Base-by-base conservation (phyloP, 2,797 vertebrate genomes). In the Selene dorsalis region DNA sequence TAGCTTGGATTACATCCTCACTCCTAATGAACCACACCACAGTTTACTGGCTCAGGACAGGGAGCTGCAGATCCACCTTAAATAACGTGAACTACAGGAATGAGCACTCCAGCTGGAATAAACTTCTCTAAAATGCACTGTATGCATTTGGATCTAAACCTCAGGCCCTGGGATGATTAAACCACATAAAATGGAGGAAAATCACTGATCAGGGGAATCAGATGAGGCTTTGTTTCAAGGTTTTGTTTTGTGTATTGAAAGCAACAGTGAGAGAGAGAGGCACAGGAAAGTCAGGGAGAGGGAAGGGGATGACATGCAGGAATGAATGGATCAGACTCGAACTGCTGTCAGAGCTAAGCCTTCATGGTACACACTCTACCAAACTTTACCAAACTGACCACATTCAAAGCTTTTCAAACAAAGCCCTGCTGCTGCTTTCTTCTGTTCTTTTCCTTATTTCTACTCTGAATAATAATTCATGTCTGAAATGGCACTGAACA, bases 1-100 rank as follows among this genome's bases (percentile, higher is more conserved):
- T 81, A 69, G 63, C 69, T 82, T 73, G 41, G 58, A 81, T 81
- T 81, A 71, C 41, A 82, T 73, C 73, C 18, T 73, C 52, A 16
- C 35, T 60, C 38, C 30, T 69, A 61, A 68, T 75, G 61, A 78
- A 66, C 61, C 28, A 52, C 67, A 73, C 39, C 55, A 5, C 69
- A 52, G 59, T 78, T 50, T 52, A 59, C 50, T 64, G 72, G 62
- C 43, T 79, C 50, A 65, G 43, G 67, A 43, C 53, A 58, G 20
- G 78, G 22, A 69, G 20, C 32, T 57, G 50, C 50, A 22, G 26
- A 58, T 64, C 62, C 60, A 64, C 38, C 43, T 64, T 47, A 79
- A 75, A 83, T 39, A 59, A 22, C 26, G 47, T 28, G 38, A 78
- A 22, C 64, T 45, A 22, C 24, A 84, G 35, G 69, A 69, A 64